These are phyloP conservation scores for Chloropsis cyanopogon DNA, from an alignment of 2,113 vertebrate species.

Conservation along the genomic window DNA sequence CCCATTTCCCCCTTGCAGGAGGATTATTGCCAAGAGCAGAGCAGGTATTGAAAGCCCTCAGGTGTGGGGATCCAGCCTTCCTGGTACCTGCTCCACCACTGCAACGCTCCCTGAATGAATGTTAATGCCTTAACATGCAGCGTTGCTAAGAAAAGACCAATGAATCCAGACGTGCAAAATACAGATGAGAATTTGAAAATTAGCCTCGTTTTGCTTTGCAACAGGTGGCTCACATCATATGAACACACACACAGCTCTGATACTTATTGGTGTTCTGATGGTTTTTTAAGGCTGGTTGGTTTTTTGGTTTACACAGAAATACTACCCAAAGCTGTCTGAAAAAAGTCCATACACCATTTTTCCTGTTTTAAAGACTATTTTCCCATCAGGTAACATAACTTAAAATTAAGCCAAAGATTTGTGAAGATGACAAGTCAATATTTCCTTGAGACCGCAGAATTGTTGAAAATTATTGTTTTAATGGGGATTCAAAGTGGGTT, in stretches of 20 bases:
- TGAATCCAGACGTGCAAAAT: not conserved
- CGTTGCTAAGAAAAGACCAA: not conserved
- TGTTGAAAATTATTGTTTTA: constrained; percentile 40
- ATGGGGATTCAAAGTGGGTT: not conserved
- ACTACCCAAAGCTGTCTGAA: not conserved
- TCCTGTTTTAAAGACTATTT: not conserved
- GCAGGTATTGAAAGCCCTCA: not conserved
- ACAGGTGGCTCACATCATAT: not conserved
- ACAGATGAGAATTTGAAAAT: not conserved
- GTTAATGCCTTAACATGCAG: not conserved
- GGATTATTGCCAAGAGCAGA: not conserved
- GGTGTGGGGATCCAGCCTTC: not conserved
- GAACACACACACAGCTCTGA: not conserved
- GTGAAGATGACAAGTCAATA: not conserved
- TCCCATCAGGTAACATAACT: constrained; percentile 38
- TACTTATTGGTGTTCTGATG: not conserved
- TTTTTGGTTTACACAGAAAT: not conserved
- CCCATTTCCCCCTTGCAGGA: not conserved
- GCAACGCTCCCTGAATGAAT: not conserved
- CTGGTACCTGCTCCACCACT: not conserved
- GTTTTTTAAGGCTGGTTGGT: not conserved
- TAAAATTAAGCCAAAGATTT: constrained; percentile 14
- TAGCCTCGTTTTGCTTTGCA: not conserved
- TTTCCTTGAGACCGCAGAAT: constrained; percentile 20
- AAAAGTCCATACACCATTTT: not conserved